Base-by-base conservation (phyloP, 2,888 invertebrate species). In the Ypsolopha sequella region DNA sequence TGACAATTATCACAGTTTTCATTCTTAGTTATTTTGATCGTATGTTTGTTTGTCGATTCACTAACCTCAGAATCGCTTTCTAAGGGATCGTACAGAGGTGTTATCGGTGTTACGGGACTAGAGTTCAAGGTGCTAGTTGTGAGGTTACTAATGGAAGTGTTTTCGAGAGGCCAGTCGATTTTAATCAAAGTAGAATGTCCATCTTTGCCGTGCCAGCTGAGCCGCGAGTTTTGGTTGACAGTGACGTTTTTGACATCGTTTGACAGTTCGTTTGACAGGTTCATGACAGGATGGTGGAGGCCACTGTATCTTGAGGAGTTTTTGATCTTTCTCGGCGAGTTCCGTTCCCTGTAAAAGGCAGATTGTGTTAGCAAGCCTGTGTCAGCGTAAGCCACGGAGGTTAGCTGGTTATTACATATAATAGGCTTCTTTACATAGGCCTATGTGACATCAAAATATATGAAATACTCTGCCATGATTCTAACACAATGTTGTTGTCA, bases 191-290 rank as follows among this genome's bases (percentile, higher is more conserved):
- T 87, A 0, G 87, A 82, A 63, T 73, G 89, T 0, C 76, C 76
- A 61, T 73, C 89, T 71, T 80, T 78, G 0, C 85, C 82, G 54
- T 81, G 85, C 86, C 86, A 86, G 11, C 77, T 80, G 1, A 85
- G 68, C 1, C 85, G 56, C 0, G 66, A 9, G 8, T 38, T 38
- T n/a, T 48, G 55, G 54, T 64, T 65, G 54, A 63, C 61, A 1
- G 65, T 65, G 1, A 68, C 66, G 11, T 60, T 60, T 54, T 66
- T 64, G 4, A 51, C 38, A 35, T 64, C 63, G 7, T 68, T 61
- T 7, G 62, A 39, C 4, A 52, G 0, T 7, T 48, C 52, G 6
- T 41, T 4, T 11, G 49, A 24, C 9, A 54, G 51, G 43, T 51
- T 51, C 11, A 13, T 52, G 3, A 67, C 57, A 0, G 77, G 67